A percentile compares a stretch with the other conserved stretches of the same genome.
phyloP scores from a whole-genome alignment of 2,888 invertebrate genomes.

The Platynereis dumerilii region DNA sequence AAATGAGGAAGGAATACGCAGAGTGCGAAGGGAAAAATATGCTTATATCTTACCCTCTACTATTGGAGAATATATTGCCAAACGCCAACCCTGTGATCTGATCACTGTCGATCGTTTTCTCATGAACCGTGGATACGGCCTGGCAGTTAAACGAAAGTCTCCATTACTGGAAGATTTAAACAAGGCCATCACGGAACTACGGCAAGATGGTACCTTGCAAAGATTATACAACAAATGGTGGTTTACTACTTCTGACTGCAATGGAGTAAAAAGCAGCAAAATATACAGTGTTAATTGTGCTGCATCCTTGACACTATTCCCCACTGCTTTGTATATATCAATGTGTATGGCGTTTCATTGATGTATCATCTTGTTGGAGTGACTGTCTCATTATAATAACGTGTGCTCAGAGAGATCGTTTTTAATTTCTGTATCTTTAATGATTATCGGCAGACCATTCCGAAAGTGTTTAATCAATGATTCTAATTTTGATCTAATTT shows the following conservation, averaged over 20 bases:
- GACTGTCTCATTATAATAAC: too few relatives aligned
- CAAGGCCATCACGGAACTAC: constrained; percentile 19
- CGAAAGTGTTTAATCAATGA: too few relatives aligned
- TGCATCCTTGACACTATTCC: too few relatives aligned
- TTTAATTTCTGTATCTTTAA: too few relatives aligned
- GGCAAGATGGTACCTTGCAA: constrained; percentile 18
- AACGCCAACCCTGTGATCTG: constrained; percentile 31
- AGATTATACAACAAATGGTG: constrained; percentile 32
- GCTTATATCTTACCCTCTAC: constrained; percentile 32
- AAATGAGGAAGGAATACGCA: constrained; percentile 33
- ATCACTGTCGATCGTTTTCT: constrained; percentile 31
- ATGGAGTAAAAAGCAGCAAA: constrained; percentile 17
- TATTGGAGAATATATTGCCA: constrained; percentile 32
- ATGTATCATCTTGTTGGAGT: too few relatives aligned
- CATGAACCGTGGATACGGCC: constrained; percentile 26
- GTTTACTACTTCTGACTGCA: constrained; percentile 24
- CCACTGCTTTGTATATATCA: too few relatives aligned
- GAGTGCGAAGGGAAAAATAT: constrained; percentile 31
- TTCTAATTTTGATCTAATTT: too few relatives aligned
- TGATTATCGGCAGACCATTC: too few relatives aligned
- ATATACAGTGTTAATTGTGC: constrained; percentile 23
- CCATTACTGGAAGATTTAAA: constrained; percentile 22
- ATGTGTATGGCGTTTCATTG: too few relatives aligned
- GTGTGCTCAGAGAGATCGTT: too few relatives aligned
- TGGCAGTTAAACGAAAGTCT: constrained; percentile 29